Evolutionary conservation across 2,797 vertebrate genomes (phyloP), one percentile per base, ranked within the genome.

Genomic region (Graptemys geographica): DNA sequence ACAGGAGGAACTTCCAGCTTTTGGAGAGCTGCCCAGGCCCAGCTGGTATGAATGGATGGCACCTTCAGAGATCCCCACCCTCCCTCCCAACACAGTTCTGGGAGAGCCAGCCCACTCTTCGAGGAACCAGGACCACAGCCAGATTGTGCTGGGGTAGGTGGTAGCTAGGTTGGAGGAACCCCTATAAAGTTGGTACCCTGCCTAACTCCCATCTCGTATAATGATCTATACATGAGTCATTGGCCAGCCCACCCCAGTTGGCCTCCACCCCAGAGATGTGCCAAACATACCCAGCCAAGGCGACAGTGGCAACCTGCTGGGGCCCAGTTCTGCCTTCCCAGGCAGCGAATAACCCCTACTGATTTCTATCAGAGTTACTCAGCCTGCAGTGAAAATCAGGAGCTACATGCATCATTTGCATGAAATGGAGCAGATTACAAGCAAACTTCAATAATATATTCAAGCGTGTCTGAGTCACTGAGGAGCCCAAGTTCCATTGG

Each of bases 281-380:
- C 79, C 91, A 92, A 37, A 55, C 65, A 1, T 27, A 80, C 21
- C 81, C 80, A 79, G 81, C 62, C 65, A 94, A 83, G 52, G 69
- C 56, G 82, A 84, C 15, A 84, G 57, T 7, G 85, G 41, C 51
- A 89, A 91, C 59, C 47, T 93, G 83, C 37, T 28, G 33, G 76
- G 86, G 86, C 37, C 94, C 47, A 19, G 27, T 83, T 88, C 90
- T 92, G 55, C 59, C 90, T 92, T 89, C 81, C 51, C 52, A 90
- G 5, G 16, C 86, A 62, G 37, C 82, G 76, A 94, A 1, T 44
- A 1, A 92, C 74, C 79, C 79, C 33, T 79, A 65, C 89, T 51
- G 6, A 79, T 81, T 89, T 95, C 93, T 86, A 52, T 74, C 87
- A 91, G 5, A 87, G 80, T 69, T 89, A 12, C 52, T 91, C 57